These are phyloP conservation scores for Pterostichus niger DNA, from an alignment of 2,888 invertebrate species.

Conservation along the genomic window DNA sequence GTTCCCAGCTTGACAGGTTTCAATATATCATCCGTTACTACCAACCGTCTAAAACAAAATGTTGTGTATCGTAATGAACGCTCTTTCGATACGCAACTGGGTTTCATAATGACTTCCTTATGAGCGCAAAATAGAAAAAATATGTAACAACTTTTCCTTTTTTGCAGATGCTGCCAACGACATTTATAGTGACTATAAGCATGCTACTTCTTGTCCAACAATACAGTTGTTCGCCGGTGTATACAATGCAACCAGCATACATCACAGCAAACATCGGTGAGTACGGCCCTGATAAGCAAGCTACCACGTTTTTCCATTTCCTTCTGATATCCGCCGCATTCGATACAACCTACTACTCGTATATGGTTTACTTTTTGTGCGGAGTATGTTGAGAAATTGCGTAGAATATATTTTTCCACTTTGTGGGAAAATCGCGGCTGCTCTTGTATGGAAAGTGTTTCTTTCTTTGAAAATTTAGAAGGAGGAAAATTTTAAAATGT, in stretches of 20 bases:
- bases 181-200: conserved; percentile 73
- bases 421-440: too few species aligned
- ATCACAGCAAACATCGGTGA: conserved; percentile 77
- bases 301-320: conserved; percentile 53
- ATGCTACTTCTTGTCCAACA: conserved; percentile 74
- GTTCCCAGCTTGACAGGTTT: too few species aligned
- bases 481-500: too few species aligned
- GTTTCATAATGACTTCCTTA: too few species aligned
- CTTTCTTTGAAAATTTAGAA: too few species aligned
- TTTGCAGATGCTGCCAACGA: conserved; percentile 76
- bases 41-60: too few species aligned
- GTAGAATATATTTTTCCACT: neutral
- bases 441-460: too few species aligned
- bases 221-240: conserved; percentile 75
- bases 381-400: neutral
- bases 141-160: conserved; percentile 40
- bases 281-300: conserved; percentile 56
- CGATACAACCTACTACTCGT: neutral
- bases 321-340: neutral
- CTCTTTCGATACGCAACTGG: too few species aligned
- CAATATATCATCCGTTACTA: too few species aligned
- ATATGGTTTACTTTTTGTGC: conserved; percentile 21
- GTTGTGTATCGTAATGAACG: too few species aligned
- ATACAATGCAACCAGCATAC: conserved; percentile 77
- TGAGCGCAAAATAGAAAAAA: too few species aligned